phyloP scores from a whole-genome alignment of 2,113 vertebrate genomes.

The Ariopsis seemanni region DNA sequence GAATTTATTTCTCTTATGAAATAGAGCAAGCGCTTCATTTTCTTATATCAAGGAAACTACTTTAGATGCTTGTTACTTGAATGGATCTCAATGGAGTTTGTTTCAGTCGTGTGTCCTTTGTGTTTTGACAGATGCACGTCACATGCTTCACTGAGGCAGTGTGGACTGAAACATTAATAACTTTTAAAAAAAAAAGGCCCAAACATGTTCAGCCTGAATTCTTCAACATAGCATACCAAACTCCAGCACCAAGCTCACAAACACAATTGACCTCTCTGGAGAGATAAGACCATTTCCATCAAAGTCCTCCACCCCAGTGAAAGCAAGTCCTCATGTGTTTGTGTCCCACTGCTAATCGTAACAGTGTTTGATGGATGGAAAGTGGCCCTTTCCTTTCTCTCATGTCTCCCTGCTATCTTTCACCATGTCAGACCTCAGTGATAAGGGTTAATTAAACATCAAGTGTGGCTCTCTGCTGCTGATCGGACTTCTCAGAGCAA shows the following conservation, averaged over 20 bases:
- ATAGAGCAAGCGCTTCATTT: not conserved
- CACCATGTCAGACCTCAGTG: conserved; percentile 15
- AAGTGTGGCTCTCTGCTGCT: not conserved
- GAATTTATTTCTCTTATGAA: not conserved
- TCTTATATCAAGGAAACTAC: not conserved
- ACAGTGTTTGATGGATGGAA: conserved; percentile 31
- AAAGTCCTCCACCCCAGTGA: not conserved
- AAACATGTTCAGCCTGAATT: not conserved
- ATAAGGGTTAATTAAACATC: conserved; percentile 38
- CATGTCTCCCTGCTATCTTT: not conserved
- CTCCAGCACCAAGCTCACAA: not conserved
- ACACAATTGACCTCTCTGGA: not conserved
- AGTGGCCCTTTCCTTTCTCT: conserved; percentile 11
- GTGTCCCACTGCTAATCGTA: not conserved
- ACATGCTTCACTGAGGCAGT: not conserved
- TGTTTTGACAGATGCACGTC: not conserved
- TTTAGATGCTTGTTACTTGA: not conserved
- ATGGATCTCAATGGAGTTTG: not conserved
- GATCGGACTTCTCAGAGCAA: not conserved
- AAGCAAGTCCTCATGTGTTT: not conserved
- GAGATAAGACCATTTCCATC: conserved; percentile 25
- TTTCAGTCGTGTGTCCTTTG: not conserved
- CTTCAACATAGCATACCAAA: not conserved
- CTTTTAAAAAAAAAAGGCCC: not conserved
- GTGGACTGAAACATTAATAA: not conserved